Percentiles rank a stretch among this genome's conserved stretches.
These are phyloP conservation scores for Nyctalus aviator DNA, from an alignment of 2,797 vertebrate genomes.

Conservation along the genomic window DNA sequence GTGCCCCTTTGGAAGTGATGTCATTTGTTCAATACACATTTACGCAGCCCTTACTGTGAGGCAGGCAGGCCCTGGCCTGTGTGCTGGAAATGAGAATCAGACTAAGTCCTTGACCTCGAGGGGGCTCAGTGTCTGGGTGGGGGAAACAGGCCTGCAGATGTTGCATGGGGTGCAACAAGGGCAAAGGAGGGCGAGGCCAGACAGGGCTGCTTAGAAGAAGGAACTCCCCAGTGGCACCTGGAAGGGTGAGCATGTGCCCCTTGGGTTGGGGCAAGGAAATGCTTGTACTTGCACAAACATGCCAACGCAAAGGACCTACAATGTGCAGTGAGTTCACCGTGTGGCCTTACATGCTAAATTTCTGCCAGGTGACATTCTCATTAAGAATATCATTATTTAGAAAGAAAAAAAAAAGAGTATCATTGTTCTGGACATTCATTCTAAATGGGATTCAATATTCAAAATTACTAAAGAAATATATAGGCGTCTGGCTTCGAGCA, in stretches of 20 bases:
- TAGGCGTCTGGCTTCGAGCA: not conserved
- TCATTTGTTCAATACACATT: not conserved
- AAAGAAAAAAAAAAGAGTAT: not conserved
- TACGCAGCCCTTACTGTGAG: not conserved
- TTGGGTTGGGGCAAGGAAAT: not conserved
- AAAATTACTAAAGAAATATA: not conserved
- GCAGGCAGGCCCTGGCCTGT: not conserved
- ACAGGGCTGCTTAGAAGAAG: not conserved
- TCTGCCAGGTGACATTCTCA: not conserved
- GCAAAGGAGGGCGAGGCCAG: not conserved
- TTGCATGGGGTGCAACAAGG: not conserved
- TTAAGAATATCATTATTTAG: not conserved
- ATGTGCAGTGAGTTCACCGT: not conserved
- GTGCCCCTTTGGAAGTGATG: not conserved
- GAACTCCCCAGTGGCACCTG: not conserved
- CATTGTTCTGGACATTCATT: not conserved
- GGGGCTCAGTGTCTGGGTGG: not conserved
- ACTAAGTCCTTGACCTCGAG: not conserved
- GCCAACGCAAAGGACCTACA: not conserved
- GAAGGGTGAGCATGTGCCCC: not conserved
- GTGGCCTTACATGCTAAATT: not conserved
- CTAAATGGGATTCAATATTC: constrained; percentile 15
- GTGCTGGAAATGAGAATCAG: not conserved
- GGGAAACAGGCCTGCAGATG: not conserved
- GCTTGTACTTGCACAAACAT: not conserved